A percentile compares a stretch with the other conserved stretches of the same genome.
Evolutionary conservation across 2,113 vertebrate species (phyloP).

Genomic region (Aptenodytes forsteri): DNA sequence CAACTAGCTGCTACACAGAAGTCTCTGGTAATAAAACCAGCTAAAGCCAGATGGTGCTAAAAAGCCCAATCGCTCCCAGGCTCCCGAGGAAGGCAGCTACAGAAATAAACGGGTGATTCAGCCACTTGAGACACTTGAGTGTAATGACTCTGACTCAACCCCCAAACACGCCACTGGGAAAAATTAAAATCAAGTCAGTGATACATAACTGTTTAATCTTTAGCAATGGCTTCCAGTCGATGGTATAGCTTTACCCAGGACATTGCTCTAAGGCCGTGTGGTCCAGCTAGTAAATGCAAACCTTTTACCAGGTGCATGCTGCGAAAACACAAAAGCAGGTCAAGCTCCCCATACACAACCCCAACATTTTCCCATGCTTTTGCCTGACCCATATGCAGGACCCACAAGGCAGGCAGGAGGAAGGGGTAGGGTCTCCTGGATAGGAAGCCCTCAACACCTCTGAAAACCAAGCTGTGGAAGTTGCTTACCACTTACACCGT

Average conservation of each 20-base stretch:
- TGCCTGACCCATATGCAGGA: not conserved
- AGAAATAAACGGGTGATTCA: not conserved
- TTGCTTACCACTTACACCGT: not conserved
- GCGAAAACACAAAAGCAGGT: not conserved
- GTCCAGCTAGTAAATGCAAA: not conserved
- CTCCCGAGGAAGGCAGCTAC: not conserved
- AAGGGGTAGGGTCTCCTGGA: not conserved
- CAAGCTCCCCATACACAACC: fast-evolving
- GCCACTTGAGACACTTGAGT: not conserved
- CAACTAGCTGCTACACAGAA: not conserved
- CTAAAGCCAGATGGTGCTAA: not conserved
- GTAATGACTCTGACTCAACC: not conserved
- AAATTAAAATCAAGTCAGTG: not conserved
- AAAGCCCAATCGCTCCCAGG: not conserved
- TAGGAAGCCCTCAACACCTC: not conserved
- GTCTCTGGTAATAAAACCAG: not conserved
- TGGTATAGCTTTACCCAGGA: not conserved
- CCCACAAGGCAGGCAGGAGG: not conserved
- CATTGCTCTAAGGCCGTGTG: fast-evolving
- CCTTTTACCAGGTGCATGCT: fast-evolving
- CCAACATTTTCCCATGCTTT: not conserved
- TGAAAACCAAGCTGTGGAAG: not conserved
- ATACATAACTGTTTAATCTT: not conserved
- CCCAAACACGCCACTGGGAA: not conserved
- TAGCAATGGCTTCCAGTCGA: not conserved